phyloP scores from a whole-genome alignment of 2,888 invertebrate genomes.

The Volucella inanis region DNA sequence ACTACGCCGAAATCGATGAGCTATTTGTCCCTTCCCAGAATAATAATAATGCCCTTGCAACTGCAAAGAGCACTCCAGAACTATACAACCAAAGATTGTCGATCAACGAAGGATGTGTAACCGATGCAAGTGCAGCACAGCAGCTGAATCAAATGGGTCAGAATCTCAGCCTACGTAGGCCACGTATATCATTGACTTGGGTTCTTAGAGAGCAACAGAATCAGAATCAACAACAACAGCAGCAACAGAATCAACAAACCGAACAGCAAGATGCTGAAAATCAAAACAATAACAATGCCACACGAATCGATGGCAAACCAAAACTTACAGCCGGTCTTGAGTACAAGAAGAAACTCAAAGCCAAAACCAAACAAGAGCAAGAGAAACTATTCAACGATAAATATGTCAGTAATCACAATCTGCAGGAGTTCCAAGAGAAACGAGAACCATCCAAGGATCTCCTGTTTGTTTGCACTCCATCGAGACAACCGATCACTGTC shows the following conservation, averaged over 20 bases:
- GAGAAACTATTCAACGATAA: slow-evolving; percentile 79
- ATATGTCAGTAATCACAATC: slow-evolving; percentile 82
- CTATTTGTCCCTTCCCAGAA: slow-evolving; percentile 49
- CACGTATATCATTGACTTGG: slow-evolving; percentile 90
- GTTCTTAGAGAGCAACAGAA: slow-evolving; percentile 87
- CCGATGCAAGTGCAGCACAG: slow-evolving; percentile 69
- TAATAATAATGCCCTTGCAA: slow-evolving; percentile 51
- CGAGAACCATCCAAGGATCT: slow-evolving; percentile 80
- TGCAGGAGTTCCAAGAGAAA: slow-evolving; percentile 80
- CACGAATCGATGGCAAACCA: slow-evolving; percentile 49
- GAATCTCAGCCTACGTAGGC: slow-evolving; percentile 84
- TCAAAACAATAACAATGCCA: slow-evolving; percentile 61
- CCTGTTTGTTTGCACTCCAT: slow-evolving; percentile 82
- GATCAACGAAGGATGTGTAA: slow-evolving; percentile 77
- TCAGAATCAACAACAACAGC: slow-evolving; percentile 76
- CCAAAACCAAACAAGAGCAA: slow-evolving; percentile 79
- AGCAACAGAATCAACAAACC: slow-evolving; percentile 49
- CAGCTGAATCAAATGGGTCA: slow-evolving; percentile 84
- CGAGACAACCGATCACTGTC: slow-evolving; percentile 79
- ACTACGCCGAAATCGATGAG: slow-evolving; percentile 82
- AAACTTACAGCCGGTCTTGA: slow-evolving; percentile 62
- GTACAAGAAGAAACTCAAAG: slow-evolving; percentile 78
- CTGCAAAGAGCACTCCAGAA: slow-evolving; percentile 78
- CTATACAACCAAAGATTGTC: slow-evolving; percentile 72
- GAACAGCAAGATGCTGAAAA: slow-evolving; percentile 57